These are phyloP conservation scores for Drosophila emarginata DNA, from an alignment of 2,888 invertebrate genomes.

Conservation along the genomic window DNA sequence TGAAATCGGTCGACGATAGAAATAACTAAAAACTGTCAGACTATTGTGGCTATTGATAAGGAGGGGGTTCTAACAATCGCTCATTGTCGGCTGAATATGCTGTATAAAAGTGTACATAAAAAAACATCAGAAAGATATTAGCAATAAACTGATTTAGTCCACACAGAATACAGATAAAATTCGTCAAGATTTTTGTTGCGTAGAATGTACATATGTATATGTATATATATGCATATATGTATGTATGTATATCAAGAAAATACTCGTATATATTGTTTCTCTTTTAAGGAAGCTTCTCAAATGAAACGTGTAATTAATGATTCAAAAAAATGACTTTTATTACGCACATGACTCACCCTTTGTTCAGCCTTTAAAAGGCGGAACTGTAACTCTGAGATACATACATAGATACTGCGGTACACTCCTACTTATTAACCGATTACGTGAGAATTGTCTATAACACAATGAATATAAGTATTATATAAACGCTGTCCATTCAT, in stretches of 20 bases:
- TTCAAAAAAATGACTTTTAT: conserved; percentile 35
- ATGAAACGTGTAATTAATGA: conserved; percentile 39
- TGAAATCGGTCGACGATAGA: conserved; percentile 19
- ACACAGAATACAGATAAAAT: conserved; percentile 49
- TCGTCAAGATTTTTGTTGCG: conserved; percentile 9
- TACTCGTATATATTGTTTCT: neutral
- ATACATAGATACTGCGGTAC: conserved; percentile 3
- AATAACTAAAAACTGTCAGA: conserved; percentile 26
- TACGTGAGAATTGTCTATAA: conserved; percentile 28
- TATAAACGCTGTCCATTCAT: conserved; percentile 36
- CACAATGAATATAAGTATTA: conserved; percentile 17
- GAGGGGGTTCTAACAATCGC: conserved; percentile 33
- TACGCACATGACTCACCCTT: conserved; percentile 51
- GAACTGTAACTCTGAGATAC: conserved; percentile 49
- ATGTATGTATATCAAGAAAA: neutral
- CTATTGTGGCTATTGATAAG: conserved; percentile 50
- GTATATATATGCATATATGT: conserved; percentile 18
- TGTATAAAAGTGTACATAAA: conserved; percentile 49
- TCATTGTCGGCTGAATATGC: conserved; percentile 36
- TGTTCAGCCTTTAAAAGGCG: conserved; percentile 44
- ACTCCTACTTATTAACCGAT: conserved; percentile 14
- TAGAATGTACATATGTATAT: conserved; percentile 19
- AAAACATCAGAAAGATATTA: conserved; percentile 28
- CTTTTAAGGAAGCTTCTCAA: conserved; percentile 39
- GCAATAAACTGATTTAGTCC: conserved; percentile 36